Conservation (phyloP, 2,888 invertebrate genomes). For the Caradrina kadenii region DNA sequence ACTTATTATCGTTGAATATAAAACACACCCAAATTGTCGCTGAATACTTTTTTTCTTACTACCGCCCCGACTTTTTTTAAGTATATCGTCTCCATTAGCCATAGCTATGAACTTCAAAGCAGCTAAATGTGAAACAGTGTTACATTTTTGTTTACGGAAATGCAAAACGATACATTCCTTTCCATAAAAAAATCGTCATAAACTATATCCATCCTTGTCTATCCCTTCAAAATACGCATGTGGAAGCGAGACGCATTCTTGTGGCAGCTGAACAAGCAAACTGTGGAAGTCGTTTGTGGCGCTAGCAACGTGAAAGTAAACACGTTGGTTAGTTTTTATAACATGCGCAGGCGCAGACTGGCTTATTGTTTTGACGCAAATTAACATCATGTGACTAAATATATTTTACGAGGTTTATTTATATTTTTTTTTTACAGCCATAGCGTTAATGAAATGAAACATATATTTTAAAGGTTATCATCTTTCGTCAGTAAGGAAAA, state of each 20-base stretch:
- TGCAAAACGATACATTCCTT: conserved; percentile 48
- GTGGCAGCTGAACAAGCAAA: conserved; percentile 66
- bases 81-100: neutral
- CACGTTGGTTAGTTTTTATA: conserved; percentile 59
- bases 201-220: conserved; percentile 31
- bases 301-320: conserved; percentile 65
- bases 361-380: conserved; percentile 65
- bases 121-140: conserved; percentile 11
- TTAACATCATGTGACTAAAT: conserved; percentile 49
- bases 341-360: conserved; percentile 49
- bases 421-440: conserved; percentile 1
- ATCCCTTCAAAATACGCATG: conserved; percentile 1
- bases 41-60: too few relatives aligned
- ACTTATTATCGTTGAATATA: too few relatives aligned
- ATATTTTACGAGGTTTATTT: conserved; percentile 30
- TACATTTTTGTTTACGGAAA: conserved; percentile 53
- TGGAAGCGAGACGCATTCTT: conserved; percentile 25
- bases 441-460: neutral
- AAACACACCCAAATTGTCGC: too few relatives aligned
- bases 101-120: conserved; percentile 14
- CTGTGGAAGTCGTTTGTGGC: conserved; percentile 55
- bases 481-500: neutral
- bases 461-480: neutral
- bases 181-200: conserved; percentile 38
- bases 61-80: too few relatives aligned